Conservation (phyloP, 2,113 vertebrate species). For the Macrotis lagotis region DNA sequence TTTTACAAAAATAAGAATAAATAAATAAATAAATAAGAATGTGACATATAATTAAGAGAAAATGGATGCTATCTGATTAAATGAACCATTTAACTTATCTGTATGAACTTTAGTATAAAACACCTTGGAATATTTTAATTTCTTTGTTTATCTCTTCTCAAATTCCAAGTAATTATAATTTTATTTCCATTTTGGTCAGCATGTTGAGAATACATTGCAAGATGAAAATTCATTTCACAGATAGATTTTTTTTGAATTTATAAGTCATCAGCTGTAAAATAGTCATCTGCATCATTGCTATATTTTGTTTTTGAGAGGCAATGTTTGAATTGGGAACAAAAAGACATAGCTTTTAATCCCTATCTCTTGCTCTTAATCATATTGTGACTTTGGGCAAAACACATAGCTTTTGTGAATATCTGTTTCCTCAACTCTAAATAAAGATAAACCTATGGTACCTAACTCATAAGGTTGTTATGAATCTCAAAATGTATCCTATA, state of each 20-base stretch:
- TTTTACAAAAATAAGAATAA: too few species aligned
- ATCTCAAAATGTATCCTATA: not conserved
- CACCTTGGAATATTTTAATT: not conserved
- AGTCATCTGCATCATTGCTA: not conserved
- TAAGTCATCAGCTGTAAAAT: slow-evolving; percentile 19
- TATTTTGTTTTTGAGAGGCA: not conserved
- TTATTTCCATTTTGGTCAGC: slow-evolving; percentile 31
- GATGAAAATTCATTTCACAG: not conserved
- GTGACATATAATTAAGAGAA: not conserved
- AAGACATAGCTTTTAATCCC: not conserved
- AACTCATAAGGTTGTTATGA: not conserved
- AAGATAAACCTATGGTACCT: not conserved
- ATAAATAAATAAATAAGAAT: too few species aligned
- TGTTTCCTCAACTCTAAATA: not conserved
- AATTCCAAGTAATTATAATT: not conserved
- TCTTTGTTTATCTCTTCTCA: not conserved
- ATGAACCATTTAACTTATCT: not conserved
- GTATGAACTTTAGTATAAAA: not conserved
- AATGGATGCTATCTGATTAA: not conserved
- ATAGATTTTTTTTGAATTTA: not conserved
- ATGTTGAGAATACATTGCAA: not conserved
- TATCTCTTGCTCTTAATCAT: not conserved
- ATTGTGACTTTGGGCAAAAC: not conserved
- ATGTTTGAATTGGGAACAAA: not conserved
- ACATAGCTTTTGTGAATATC: not conserved